Percentiles rank a stretch among this genome's conserved stretches.
Conservation (phyloP, 2,888 invertebrate species). For the Epinotia bilunana region DNA sequence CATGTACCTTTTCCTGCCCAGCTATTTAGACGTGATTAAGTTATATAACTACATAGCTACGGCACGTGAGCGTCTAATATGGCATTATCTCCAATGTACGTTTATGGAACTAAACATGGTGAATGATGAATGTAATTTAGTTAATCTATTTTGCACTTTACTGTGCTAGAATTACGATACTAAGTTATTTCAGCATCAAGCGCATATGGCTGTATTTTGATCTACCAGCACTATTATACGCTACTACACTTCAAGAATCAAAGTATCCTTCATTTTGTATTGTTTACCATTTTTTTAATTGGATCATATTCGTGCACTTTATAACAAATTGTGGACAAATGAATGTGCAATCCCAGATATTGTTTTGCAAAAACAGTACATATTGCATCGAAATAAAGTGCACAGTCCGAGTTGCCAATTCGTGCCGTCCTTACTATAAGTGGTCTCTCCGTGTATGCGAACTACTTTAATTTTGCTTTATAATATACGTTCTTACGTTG, state of each 20-base stretch:
- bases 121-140: neutral
- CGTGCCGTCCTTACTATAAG: constrained; percentile 14
- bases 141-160: neutral
- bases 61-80: neutral
- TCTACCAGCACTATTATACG: neutral
- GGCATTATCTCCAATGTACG: neutral
- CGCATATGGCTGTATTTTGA: neutral
- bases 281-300: neutral
- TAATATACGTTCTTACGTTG: constrained; percentile 69
- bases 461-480: constrained; percentile 53
- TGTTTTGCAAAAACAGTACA: constrained; percentile 22
- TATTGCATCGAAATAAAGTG: constrained; percentile 36
- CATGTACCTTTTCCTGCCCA: neutral
- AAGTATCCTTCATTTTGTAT: neutral
- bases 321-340: constrained; percentile 11
- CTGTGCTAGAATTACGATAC: neutral
- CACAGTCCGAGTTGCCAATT: constrained; percentile 28
- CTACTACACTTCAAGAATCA: neutral
- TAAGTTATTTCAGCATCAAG: constrained; percentile 8
- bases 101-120: neutral
- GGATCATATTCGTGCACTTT: constrained; percentile 21
- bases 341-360: neutral
- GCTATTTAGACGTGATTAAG: neutral
- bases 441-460: constrained; percentile 37
- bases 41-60: neutral